Conservation (phyloP, 2,113 vertebrate species). For the Misgurnus anguillicaudatus region DNA sequence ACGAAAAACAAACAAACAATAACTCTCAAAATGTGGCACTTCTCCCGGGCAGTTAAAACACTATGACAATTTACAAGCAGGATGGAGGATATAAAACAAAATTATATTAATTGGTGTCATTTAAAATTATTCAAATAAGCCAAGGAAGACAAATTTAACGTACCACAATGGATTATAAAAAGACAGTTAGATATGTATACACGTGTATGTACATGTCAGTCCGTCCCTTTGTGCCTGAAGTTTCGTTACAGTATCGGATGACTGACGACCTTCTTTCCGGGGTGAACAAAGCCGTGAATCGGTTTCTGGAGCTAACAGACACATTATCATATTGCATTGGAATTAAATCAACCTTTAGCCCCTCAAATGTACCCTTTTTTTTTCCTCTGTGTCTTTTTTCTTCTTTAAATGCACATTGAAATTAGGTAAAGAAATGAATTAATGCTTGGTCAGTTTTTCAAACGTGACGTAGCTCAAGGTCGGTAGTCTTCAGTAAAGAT, state of each 20-base stretch:
- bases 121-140: slow-evolving; percentile 74
- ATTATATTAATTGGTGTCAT: slow-evolving; percentile 79
- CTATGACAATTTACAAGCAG: slow-evolving; percentile 87
- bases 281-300: slow-evolving; percentile 62
- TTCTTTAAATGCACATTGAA: slow-evolving; percentile 65
- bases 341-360: slow-evolving; percentile 67
- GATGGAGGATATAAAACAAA: slow-evolving; percentile 76
- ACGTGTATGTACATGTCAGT: slow-evolving; percentile 92
- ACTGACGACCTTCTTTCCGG: slow-evolving; percentile 66
- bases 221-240: slow-evolving; percentile 79
- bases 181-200: slow-evolving; percentile 79
- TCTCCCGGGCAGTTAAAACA: slow-evolving; percentile 87
- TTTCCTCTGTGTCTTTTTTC: slow-evolving; percentile 41
- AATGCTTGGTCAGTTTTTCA: slow-evolving; percentile 74
- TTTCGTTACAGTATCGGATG: slow-evolving; percentile 73
- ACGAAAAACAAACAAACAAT: slow-evolving; percentile 80
- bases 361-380: slow-evolving; percentile 64
- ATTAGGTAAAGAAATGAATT: slow-evolving; percentile 68
- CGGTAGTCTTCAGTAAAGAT: slow-evolving; percentile 23
- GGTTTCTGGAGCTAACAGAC: slow-evolving; percentile 63
- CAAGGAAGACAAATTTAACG: slow-evolving; percentile 85
- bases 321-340: slow-evolving; percentile 77
- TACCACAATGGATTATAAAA: slow-evolving; percentile 84
- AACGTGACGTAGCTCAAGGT: slow-evolving; percentile 82
- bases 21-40: slow-evolving; percentile 91